Evolutionary conservation across 1,140 invertebrate species (phyloP), one percentile per base, ranked within the genome.

Genomic region (Leptestheria dahalacensis): DNA sequence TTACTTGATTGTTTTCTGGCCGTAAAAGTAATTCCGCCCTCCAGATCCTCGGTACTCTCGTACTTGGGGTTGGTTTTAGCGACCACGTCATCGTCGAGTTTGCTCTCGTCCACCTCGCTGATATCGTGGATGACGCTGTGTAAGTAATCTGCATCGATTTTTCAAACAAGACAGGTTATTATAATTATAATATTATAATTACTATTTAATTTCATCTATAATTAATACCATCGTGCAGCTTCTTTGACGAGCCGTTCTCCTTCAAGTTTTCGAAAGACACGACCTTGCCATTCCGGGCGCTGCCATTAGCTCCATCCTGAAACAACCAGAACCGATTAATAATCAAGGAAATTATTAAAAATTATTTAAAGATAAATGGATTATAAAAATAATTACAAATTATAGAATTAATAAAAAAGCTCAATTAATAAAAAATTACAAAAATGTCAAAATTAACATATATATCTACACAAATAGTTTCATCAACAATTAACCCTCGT

Each of bases 11-110:
- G 82, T 75, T 86, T 84, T 12, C 58, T 23, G 49, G 84, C 86
- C 63, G 84, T 88, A 70, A 89, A 91, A 63, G 84, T 88, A 64
- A 90, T 87, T 65, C 85, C 85, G 68, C 83, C 85, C 68, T 90
- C 87, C 80, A 82, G 83, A 65, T 88, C 85, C 59, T 85, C 82
- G 63, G 74, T 77, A 56, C 58, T 59, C 3, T 48, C 53, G 33
- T 41, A 15, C 33, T 41, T 41, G 33, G 33, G 33, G 29, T 61
- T 21, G 2, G 58, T 28, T 33, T 57, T 61, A 18, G 49, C 33
- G 11, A 58, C 53, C n/a, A 59, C 55, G 48, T 61, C 54, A 11
- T 47, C 29, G 20, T 26, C 24, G 18, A 26, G 46, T 1, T 57
- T 46, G 6, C 41, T 57, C 28, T 61, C 55, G 20, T 57, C 60